Evolutionary conservation across 2,888 invertebrate species (phyloP), one percentile per base, ranked within the genome.

Genomic region (Mimachlamys varia): DNA sequence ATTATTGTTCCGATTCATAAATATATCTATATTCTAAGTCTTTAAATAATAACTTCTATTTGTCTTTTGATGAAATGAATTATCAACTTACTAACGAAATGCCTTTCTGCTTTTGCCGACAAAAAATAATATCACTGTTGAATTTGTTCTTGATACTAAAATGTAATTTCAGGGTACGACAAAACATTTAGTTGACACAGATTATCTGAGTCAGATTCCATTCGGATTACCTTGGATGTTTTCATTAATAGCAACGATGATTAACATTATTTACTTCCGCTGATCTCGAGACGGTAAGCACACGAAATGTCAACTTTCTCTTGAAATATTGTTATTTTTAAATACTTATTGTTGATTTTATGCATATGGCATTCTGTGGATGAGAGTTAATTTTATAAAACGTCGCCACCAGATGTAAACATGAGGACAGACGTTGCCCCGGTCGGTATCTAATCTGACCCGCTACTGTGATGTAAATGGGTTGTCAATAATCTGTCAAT

Each of bases 251-350:
- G 27, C 76, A 27, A 22, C 22, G 27, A 22, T 13, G 33, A 58
- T 33, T 76, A 76, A 33, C 33, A 33, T 76, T 76, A 76, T 76
- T 76, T 76, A 76, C 76, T 76, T 76, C 76, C 76, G 76, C 33
- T 27, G 76, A 76, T 76, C 33, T 76, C 76, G 76, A 33, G 76
- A 76, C 33, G 58, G 58, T 58, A 22, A 58, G 58, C 58, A 19
- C 76, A 76, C 76, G 76, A 76, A 76, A 33, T 76, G 76, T 13
- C 76, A 33, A 33, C 33, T 33, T 76, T 27, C 76, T 10, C 33
- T 3, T 76, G 7, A 33, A 12, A 76, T 76, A 76, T 33, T 33
- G 27, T 19, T 27, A 27, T 12, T 17, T 33, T 33, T 15, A 15
- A 76, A 76, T 13, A 76, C 17, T 58, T 58, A 15, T 22, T 76